Conservation (phyloP, 2,888 invertebrate genomes). For the Agapetus fuscipes region DNA sequence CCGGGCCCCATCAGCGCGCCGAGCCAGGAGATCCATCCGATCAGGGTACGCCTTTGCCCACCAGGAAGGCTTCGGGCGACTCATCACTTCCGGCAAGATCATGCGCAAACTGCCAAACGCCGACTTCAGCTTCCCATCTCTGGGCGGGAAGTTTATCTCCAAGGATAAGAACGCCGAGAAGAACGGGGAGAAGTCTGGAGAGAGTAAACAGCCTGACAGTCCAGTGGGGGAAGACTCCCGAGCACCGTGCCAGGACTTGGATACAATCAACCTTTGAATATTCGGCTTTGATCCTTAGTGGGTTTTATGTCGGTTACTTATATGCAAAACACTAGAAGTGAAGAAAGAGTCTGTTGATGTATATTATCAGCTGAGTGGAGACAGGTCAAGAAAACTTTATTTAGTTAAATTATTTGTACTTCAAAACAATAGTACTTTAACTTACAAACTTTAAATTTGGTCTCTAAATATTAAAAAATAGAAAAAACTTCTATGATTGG, state of each 20-base stretch:
- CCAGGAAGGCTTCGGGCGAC: slow-evolving; percentile 92
- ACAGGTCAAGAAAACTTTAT: no score
- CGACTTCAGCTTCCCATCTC: slow-evolving; percentile 64
- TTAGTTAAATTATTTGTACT: no score
- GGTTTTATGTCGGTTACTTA: not conserved
- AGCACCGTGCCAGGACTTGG: slow-evolving; percentile 63
- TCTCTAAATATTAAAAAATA: no score
- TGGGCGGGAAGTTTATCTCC: slow-evolving; percentile 43
- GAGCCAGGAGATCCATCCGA: slow-evolving; percentile 83
- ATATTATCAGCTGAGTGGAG: no score
- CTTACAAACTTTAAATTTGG: no score
- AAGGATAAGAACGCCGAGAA: slow-evolving; percentile 27
- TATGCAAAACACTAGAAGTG: not conserved
- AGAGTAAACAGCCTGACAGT: slow-evolving; percentile 19
- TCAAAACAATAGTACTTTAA: no score
- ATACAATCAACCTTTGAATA: slow-evolving; percentile 58
- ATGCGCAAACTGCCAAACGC: slow-evolving; percentile 78
- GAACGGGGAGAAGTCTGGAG: slow-evolving; percentile 29
- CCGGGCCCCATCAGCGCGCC: slow-evolving; percentile 78
- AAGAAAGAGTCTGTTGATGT: no score
- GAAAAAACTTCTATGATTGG: no score
- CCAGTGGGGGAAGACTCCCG: slow-evolving; percentile 32
- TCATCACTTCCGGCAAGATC: slow-evolving; percentile 95
- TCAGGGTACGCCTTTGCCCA: slow-evolving; percentile 99
- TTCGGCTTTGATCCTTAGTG: no score